These are phyloP conservation scores for Halichoerus grypus DNA, from an alignment of 2,113 vertebrate genomes.

Conservation along the genomic window DNA sequence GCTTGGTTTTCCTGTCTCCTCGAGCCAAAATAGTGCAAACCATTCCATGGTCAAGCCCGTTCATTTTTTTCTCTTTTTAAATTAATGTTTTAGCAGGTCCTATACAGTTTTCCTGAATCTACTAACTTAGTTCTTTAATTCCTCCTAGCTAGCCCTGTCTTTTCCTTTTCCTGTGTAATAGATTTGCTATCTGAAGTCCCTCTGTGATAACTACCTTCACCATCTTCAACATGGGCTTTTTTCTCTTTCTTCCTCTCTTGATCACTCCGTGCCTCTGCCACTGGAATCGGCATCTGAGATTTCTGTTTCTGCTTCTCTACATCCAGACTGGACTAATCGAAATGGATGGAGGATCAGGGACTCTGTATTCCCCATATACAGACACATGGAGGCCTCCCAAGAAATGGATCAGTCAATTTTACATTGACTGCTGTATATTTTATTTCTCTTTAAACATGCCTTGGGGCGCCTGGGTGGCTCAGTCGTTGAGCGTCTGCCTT, in stretches of 20 bases:
- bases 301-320: slow-evolving; percentile 31
- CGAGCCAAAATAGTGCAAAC: not conserved
- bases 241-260: not conserved
- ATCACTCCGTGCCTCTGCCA: not conserved
- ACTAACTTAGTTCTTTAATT: not conserved
- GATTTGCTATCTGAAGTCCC: not conserved
- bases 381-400: not conserved
- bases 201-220: not conserved
- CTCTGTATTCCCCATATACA: not conserved
- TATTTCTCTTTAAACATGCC: not conserved
- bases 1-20: slow-evolving; percentile 2
- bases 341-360: not conserved
- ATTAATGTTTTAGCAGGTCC: not conserved
- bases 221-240: not conserved
- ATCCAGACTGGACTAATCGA: not conserved
- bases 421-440: not conserved
- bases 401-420: slow-evolving; percentile 14
- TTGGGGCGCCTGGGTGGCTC: not conserved
- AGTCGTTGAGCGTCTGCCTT: too few species aligned
- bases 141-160: not conserved
- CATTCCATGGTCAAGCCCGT: not conserved
- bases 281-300: not conserved
- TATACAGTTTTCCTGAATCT: not conserved
- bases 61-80: not conserved
- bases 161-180: not conserved